Conservation (phyloP, 2,113 vertebrate species). For the Murina feae region DNA sequence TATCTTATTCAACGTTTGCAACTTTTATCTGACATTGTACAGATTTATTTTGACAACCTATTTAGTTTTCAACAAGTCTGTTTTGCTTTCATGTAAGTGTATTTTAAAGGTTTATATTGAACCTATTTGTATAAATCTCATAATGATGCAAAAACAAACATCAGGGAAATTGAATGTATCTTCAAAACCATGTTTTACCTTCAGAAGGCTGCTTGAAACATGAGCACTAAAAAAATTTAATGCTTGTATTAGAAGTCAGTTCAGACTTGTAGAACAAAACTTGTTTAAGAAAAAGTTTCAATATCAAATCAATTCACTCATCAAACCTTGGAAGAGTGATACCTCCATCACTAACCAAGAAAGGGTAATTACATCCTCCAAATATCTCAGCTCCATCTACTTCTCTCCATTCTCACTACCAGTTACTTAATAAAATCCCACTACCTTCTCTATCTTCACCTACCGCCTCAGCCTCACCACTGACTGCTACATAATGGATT, state of each 20-base stretch:
- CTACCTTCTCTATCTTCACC: not conserved
- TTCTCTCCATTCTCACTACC: not conserved
- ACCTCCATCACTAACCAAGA: not conserved
- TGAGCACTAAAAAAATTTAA: not conserved
- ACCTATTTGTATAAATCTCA: slow-evolving; percentile 30
- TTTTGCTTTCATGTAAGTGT: slow-evolving; percentile 9
- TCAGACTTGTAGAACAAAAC: not conserved
- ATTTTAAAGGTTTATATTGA: slow-evolving; percentile 45
- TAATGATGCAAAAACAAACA: slow-evolving; percentile 30
- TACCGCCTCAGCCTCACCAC: not conserved
- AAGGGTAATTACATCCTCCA: not conserved
- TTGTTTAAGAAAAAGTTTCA: not conserved
- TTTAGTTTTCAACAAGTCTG: slow-evolving; percentile 12
- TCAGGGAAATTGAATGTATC: not conserved
- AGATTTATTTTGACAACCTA: slow-evolving; percentile 57
- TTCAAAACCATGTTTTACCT: slow-evolving; percentile 17
- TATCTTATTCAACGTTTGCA: not conserved
- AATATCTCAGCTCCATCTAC: not conserved
- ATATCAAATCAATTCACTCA: not conserved
- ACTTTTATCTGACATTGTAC: slow-evolving; percentile 38
- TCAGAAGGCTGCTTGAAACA: not conserved
- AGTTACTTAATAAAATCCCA: not conserved
- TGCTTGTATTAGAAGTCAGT: slow-evolving; percentile 1
- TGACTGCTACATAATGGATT: not conserved
- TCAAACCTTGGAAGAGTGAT: not conserved